Base-by-base conservation (phyloP, 2,797 vertebrate species). In the Falco rusticolus region DNA sequence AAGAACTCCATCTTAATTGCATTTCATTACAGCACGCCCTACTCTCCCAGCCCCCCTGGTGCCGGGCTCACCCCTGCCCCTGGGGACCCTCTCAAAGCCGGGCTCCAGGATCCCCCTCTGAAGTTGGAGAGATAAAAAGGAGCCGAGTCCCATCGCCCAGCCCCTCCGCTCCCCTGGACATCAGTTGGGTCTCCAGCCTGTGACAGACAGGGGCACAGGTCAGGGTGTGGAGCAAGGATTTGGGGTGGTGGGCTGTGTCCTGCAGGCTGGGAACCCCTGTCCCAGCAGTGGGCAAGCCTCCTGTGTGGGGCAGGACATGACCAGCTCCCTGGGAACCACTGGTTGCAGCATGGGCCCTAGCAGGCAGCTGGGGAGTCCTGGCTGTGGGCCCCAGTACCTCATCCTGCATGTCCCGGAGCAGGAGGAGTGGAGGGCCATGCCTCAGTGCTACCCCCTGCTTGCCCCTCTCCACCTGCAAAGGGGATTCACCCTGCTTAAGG, bases 401-500 rank as follows among this genome's bases (percentile, higher is more conserved):
- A 20, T 63, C 53, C 53, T 9, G 7, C 41, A 1, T 3, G 10
- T 69, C 34, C 34, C 10, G 0, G 1, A n/a, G 13, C 39, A 63
- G 31, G 16, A 6, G 31, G 24, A 68, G 15, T 34, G 16, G 10
- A 11, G 28, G 4, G 54, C 21, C 41, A 33, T 53, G 12, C n/a
- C 33, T 11, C 6, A 1, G 0, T 31, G 57, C 24, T 19, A 3
- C 25, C 16, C 19, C 21, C 24, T 0, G 0, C 43, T 61, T 20
- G 12, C 19, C 5, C 9, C 31, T 37, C 3, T 56, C 16, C 29
- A 17, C 4, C 26, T 2, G 33, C 3, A 5, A 5, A 61, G 54
- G 69, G 45, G 16, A 6, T 19, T 39, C 68, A 22, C 34, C 51
- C 18, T 2, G 33, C 3, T 10, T 39, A 17, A 51, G 64, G 28